Percentiles rank a stretch among this genome's conserved stretches.
phyloP scores from a whole-genome alignment of 2,797 vertebrate species.

The Delichon dasypus region DNA sequence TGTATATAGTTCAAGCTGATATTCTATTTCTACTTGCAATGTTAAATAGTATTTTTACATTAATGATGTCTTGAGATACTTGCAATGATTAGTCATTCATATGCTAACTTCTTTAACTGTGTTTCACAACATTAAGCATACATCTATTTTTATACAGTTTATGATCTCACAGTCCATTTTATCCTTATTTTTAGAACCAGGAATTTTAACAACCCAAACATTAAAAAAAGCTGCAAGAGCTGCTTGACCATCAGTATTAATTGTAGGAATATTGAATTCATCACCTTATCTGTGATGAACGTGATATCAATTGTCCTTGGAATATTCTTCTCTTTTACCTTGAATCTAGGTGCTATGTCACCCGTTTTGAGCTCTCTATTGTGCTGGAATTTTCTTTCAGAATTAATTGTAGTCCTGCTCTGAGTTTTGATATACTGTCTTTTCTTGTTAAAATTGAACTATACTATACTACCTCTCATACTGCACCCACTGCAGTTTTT shows the following conservation, averaged over 20 bases:
- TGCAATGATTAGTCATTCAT: neutral
- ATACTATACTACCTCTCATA: neutral
- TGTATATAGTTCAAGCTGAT: neutral
- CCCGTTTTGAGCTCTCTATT: neutral
- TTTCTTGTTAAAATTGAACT: neutral
- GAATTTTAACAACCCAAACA: constrained; percentile 1
- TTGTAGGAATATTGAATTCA: neutral
- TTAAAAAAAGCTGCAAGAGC: neutral
- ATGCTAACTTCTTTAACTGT: constrained; percentile 18
- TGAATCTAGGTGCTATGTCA: neutral
- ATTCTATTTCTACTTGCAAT: neutral
- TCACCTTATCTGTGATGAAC: neutral
- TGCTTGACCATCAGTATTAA: neutral
- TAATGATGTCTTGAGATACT: neutral
- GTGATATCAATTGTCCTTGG: neutral
- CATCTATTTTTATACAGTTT: neutral
- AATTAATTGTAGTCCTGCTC: neutral
- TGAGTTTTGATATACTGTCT: neutral
- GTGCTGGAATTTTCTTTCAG: neutral
- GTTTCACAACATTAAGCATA: constrained; percentile 1
- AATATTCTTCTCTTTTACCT: neutral
- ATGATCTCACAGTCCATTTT: neutral
- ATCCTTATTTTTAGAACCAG: constrained; percentile 13
- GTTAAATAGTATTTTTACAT: neutral
- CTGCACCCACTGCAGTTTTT: neutral